Base-by-base conservation (phyloP, 2,888 invertebrate species). In the Eilema sororculum region DNA sequence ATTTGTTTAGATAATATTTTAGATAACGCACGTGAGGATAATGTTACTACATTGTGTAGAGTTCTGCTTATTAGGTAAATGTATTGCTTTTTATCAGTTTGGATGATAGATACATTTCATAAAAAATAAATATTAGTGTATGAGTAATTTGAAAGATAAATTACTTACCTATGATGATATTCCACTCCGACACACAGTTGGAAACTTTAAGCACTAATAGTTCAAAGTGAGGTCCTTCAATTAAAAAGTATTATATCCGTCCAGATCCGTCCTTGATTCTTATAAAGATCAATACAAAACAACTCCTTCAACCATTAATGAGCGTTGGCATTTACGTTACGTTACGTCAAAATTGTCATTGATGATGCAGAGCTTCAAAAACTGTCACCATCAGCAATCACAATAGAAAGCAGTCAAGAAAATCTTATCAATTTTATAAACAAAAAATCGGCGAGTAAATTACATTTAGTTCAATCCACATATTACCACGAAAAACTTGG, bases 261-360 rank as follows among this genome's bases (percentile, higher is more conserved):
- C 74, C 75, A 60, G 68, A 78, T 76, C 68, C 57, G 79, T 74
- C 76, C 68, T 78, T 75, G 76, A 81, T 81, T 83, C 71, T 72
- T 73, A 59, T 72, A 71, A 6, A 81, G 74, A 87, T 89, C 88
- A 86, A 89, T 89, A 89, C 83, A 87, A 84, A 87, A 85, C 82
- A 84, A 84, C 77, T 81, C 78, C 73, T 76, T 83, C 78, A 78
- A 83, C 83, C 80, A 85, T 74, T 37, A 37, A 37, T 37, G 33
- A 37, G 33, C 33, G 33, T 37, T 37, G 33, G 33, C 78, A 78
- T 77, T 28, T 4, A n/a, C 24, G 64, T 56, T 4, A n/a, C 24
- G 64, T 56, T 37, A 65, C 66, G 67, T 71, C 57, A 67, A 67
- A 69, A 4, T 60, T 69, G 69, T 60, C 69, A 63, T 8, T 25